Percentiles rank a stretch among this genome's conserved stretches.
phyloP scores from a whole-genome alignment of 2,797 vertebrate genomes.

The Myotis daubentonii region DNA sequence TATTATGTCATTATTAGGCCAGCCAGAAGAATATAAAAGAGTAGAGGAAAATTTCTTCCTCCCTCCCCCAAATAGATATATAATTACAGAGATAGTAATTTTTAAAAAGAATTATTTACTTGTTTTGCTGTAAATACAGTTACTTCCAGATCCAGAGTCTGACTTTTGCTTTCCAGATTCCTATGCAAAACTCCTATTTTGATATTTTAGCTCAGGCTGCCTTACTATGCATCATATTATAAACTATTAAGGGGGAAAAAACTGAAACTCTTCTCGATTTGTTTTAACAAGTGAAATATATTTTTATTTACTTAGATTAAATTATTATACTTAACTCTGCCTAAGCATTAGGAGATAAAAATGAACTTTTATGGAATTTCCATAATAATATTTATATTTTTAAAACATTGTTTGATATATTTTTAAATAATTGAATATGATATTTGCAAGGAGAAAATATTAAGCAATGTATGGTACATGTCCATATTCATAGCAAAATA shows the following conservation, averaged over 20 bases:
- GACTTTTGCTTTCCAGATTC: background rate
- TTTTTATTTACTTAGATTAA: background rate
- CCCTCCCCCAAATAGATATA: background rate
- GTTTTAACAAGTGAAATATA: background rate
- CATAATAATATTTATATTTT: background rate
- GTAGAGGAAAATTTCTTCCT: background rate
- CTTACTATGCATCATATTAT: background rate
- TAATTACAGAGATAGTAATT: background rate
- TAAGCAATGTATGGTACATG: background rate
- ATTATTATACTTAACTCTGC: conserved; percentile 13
- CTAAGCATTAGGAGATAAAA: background rate
- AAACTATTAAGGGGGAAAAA: background rate
- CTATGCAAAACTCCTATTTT: background rate
- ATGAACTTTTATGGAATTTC: background rate
- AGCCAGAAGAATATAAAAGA: background rate
- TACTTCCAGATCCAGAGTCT: background rate
- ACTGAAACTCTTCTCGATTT: background rate
- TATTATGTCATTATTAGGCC: background rate
- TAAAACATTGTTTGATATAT: background rate
- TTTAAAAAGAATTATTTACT: background rate
- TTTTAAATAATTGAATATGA: background rate
- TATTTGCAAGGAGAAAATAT: background rate
- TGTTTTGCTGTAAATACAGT: background rate
- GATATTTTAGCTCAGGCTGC: background rate
- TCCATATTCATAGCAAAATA: background rate